These are phyloP conservation scores for Phaetusa simplex DNA, from an alignment of 2,113 vertebrate genomes.

Conservation along the genomic window DNA sequence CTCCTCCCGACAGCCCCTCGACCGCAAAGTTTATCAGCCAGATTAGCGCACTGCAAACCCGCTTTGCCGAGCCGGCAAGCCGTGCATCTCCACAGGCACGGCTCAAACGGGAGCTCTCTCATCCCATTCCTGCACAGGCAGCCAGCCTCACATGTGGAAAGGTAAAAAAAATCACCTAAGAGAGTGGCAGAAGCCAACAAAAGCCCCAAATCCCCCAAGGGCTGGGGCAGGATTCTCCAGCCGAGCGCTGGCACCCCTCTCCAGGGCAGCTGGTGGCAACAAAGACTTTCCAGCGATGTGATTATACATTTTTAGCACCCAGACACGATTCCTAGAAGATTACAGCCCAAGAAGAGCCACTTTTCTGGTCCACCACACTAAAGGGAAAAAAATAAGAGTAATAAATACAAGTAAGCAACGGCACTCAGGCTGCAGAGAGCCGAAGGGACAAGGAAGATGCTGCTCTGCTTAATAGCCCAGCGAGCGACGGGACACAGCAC, in stretches of 20 bases:
- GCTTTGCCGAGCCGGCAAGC: not conserved
- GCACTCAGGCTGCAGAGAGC: not conserved
- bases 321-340: not conserved
- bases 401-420: not conserved
- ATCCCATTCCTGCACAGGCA: not conserved
- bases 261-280: not conserved
- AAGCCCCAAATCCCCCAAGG: fast-evolving
- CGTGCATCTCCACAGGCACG: not conserved
- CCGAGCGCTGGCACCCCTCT: not conserved
- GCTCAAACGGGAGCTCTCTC: not conserved
- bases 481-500: not conserved
- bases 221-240: not conserved
- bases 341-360: not conserved
- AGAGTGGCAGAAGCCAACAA: not conserved
- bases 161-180: not conserved
- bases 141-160: not conserved
- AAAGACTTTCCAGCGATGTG: not conserved
- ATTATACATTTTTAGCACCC: not conserved
- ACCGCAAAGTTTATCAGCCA: not conserved
- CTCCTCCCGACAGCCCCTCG: not conserved
- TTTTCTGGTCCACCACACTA: not conserved
- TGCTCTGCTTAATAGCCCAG: not conserved
- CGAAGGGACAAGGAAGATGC: not conserved
- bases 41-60: not conserved
- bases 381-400: not conserved